Percentiles rank a stretch among this genome's conserved stretches.
Evolutionary conservation across 1,140 invertebrate genomes (phyloP).

Genomic region (Drosophila kikkawai): DNA sequence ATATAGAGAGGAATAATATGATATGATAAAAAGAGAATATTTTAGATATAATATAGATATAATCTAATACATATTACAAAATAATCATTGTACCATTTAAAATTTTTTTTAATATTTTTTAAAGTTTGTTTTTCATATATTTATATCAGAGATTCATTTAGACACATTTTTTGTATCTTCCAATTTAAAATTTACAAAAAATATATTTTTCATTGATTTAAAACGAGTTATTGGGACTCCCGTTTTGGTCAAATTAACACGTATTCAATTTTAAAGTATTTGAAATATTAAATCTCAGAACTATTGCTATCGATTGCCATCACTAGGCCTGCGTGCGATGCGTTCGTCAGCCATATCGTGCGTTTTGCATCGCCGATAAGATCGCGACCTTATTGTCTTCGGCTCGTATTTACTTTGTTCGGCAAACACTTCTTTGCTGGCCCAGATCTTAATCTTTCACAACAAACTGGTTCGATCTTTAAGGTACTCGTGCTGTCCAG

Average conservation of each 20-base stretch:
- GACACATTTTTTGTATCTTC: too few species aligned
- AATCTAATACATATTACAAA: not conserved
- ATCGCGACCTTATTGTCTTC: constrained; percentile 50
- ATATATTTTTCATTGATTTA: not conserved
- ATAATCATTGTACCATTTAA: not conserved
- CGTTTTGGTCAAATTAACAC: not conserved
- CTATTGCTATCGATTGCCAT: not conserved
- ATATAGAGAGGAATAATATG: not conserved
- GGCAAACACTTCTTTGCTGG: constrained; percentile 38
- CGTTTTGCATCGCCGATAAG: constrained; percentile 48
- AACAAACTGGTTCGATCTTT: constrained; percentile 42
- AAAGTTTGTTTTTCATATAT: not conserved
- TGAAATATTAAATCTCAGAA: not conserved
- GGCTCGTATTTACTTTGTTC: constrained; percentile 40
- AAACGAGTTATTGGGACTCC: not conserved
- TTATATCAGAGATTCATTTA: not conserved
- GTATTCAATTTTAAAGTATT: too few species aligned
- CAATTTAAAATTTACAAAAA: not conserved
- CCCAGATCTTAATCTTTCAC: constrained; percentile 47
- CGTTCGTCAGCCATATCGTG: constrained; percentile 47
- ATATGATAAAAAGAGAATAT: not conserved
- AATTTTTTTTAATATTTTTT: not conserved
- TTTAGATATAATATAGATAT: not conserved
- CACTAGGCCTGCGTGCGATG: not conserved
- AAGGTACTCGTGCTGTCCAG: constrained; percentile 29